phyloP scores from a whole-genome alignment of 2,888 invertebrate genomes.

The Amphipoea lucens region DNA sequence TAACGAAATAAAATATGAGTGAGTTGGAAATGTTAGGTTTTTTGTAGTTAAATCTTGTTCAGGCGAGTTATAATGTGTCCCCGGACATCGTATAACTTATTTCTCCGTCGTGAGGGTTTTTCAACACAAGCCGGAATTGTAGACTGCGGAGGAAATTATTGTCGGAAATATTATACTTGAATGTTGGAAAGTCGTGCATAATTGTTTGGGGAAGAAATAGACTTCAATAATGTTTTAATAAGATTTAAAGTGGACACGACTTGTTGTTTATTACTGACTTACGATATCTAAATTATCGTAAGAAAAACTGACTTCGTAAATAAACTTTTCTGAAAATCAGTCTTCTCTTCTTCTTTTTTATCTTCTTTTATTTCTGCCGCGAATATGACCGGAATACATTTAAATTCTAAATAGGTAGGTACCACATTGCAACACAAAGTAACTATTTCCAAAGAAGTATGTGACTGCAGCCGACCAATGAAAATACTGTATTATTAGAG shows the following conservation, averaged over 20 bases:
- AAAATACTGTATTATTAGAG: conserved; percentile 19
- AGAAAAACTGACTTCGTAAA: background rate
- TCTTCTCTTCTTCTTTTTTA: background rate
- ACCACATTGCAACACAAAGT: conserved; percentile 49
- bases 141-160: conserved; percentile 15
- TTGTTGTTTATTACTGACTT: background rate
- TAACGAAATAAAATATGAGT: conserved; percentile 46
- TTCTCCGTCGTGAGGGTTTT: conserved; percentile 37
- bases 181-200: background rate
- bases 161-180: conserved; percentile 35
- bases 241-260: background rate
- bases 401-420: background rate
- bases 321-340: background rate
- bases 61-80: conserved; percentile 47
- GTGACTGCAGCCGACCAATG: conserved; percentile 22
- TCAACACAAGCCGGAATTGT: conserved; percentile 26
- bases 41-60: conserved; percentile 53
- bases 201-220: background rate
- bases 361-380: background rate
- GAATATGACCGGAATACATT: background rate
- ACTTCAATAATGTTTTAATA: background rate
- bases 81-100: conserved; percentile 44
- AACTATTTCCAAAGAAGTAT: conserved; percentile 30
- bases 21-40: conserved; percentile 29
- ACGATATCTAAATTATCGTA: background rate